Evolutionary conservation across 2,888 invertebrate genomes (phyloP).

Genomic region (Habrosyne pyritoides): DNA sequence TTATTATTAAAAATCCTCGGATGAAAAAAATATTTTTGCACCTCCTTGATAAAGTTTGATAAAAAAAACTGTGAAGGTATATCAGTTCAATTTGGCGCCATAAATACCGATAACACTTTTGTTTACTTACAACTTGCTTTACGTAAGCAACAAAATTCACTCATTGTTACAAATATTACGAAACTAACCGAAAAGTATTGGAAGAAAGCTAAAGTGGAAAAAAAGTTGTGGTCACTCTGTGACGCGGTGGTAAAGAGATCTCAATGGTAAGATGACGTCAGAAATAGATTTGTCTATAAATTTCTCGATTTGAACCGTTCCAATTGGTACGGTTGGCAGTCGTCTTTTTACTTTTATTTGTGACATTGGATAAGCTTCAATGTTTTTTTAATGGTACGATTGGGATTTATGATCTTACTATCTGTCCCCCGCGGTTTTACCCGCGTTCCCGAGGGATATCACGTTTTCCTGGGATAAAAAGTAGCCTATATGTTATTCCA

Average conservation of each 20-base stretch:
- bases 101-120: conserved; percentile 17
- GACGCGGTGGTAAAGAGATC: conserved; percentile 35
- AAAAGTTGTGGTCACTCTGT: conserved; percentile 21
- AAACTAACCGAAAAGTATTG: conserved; percentile 32
- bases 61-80: too few species aligned
- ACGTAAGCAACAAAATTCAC: conserved; percentile 36
- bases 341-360: background rate
- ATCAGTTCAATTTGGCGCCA: conserved; percentile 5
- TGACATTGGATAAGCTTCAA: background rate
- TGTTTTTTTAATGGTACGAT: background rate
- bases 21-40: too few species aligned
- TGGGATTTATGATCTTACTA: conserved; percentile 42
- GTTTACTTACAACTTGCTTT: conserved; percentile 17
- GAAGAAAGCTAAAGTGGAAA: conserved; percentile 54
- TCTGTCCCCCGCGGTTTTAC: background rate
- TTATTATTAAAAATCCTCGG: too few species aligned
- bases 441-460: too few species aligned
- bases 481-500: too few species aligned
- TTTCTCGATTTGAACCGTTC: conserved; percentile 44
- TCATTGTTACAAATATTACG: conserved; percentile 52
- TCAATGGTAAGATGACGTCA: conserved; percentile 22
- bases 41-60: too few species aligned
- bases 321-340: conserved; percentile 23
- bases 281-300: conserved; percentile 11
- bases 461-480: too few species aligned